Evolutionary conservation across 2,113 vertebrate genomes (phyloP), one percentile per base, ranked within the genome.

Genomic region (Drymodes brunneopygia): DNA sequence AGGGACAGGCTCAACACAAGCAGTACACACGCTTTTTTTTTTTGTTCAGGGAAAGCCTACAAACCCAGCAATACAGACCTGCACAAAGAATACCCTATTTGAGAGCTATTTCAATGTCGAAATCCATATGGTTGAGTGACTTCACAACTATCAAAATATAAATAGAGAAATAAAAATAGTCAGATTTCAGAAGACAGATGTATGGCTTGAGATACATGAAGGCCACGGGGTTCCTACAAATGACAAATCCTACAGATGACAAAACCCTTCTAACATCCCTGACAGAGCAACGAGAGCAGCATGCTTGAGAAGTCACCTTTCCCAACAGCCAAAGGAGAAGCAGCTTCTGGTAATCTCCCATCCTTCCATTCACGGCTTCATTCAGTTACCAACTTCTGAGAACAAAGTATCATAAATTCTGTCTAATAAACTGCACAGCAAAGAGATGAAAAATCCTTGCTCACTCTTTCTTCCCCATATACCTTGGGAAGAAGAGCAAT

Each of bases 11-110:
- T 85, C 48, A 80, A 81, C 7, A 10, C 17, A 54, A 93, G n/a
- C 17, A 82, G 19, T 11, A 42, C 8, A 16, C 1, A 1, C 2
- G 2, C 4, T 13, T 53, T 6, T n/a, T n/a, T 42, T 42, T 64
- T 42, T 23, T 50, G 15, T 27, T 15, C 14, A 3, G 8, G 24
- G 38, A 61, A 77, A 85, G 24, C 58, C 56, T 80, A 70, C 33
- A 91, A 87, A 87, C 36, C 31, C 69, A 95, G 33, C 42, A 92
- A 56, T 14, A 50, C 5, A 77, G 51, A 58, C 9, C 10, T 0
- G 0, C 35, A 91, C 33, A 69, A 56, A 75, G 28, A 94, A 84
- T 8, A 91, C 36, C 10, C 23, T 73, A 36, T 40, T 35, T 56
- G 19, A 83, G 31, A 80, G 90, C 10, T 25, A 54, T 11, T 78